Evolutionary conservation across 2,888 invertebrate species (phyloP).

Genomic region (Drosophila tripunctata): DNA sequence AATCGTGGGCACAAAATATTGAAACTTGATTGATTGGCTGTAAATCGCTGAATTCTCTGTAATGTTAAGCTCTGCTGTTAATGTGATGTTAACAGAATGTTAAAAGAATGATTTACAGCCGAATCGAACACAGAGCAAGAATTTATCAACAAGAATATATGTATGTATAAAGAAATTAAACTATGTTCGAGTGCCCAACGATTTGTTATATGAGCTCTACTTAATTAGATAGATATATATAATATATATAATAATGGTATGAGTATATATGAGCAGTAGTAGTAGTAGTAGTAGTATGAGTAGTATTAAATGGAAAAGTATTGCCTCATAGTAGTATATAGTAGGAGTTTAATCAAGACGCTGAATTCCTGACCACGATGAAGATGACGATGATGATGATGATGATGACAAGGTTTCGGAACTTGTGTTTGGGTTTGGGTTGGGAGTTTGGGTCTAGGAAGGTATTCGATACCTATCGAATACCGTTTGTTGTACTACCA

Average conservation of each 20-base stretch:
- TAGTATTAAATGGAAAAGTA: slow-evolving; percentile 22
- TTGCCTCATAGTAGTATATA: slow-evolving; percentile 28
- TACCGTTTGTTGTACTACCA: slow-evolving; percentile 83
- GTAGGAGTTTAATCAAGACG: slow-evolving; percentile 11
- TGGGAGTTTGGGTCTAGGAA: slow-evolving; percentile 13
- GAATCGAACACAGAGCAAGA: too few species aligned
- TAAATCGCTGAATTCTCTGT: background rate
- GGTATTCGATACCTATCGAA: slow-evolving; percentile 67
- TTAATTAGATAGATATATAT: slow-evolving; percentile 33
- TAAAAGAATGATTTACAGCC: background rate
- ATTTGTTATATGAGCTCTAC: slow-evolving; percentile 38
- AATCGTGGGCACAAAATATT: slow-evolving; percentile 3
- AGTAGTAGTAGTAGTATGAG: slow-evolving; percentile 32
- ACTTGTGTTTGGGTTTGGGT: slow-evolving; percentile 1
- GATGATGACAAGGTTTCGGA: slow-evolving; percentile 6
- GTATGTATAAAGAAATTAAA: too few species aligned
- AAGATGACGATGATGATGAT: slow-evolving; percentile 23
- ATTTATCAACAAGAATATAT: too few species aligned
- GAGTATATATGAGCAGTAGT: slow-evolving; percentile 36
- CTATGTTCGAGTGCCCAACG: background rate
- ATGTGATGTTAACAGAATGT: slow-evolving; percentile 1
- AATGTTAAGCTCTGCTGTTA: background rate
- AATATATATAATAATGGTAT: slow-evolving; percentile 32
- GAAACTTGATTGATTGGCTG: background rate
- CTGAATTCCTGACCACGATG: slow-evolving; percentile 15